Conservation (phyloP, 2,797 vertebrate species). For the Rhinogobio ventralis region DNA sequence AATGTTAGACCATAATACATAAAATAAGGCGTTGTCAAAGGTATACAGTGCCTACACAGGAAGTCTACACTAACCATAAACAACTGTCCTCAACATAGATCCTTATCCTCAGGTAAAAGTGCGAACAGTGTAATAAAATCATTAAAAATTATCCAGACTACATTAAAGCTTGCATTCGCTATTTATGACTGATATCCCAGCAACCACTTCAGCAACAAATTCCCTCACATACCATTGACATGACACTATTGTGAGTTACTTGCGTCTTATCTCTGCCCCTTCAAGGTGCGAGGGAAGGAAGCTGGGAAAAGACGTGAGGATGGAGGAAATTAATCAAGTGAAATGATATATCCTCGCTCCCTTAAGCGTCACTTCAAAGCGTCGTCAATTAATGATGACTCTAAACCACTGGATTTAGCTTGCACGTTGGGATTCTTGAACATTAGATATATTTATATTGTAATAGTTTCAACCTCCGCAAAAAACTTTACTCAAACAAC, state of each 20-base stretch:
- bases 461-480: no score
- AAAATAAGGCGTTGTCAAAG: neutral
- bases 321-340: no score
- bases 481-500: no score
- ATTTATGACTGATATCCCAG: neutral
- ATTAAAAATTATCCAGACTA: slow-evolving; percentile 12
- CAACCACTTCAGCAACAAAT: neutral
- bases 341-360: no score
- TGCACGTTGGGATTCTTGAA: no score
- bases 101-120: neutral
- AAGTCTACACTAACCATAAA: neutral
- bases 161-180: neutral
- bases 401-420: no score
- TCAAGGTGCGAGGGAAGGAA: no score
- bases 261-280: no score
- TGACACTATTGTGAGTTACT: neutral
- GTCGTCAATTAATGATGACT: no score
- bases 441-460: no score
- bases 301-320: no score
- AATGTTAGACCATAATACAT: neutral
- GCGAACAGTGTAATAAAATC: neutral
- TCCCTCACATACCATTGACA: neutral
- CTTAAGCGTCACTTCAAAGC: no score
- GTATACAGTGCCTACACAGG: neutral
- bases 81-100: neutral